phyloP scores from a whole-genome alignment of 2,797 vertebrate species.

The Liparis tanakae region DNA sequence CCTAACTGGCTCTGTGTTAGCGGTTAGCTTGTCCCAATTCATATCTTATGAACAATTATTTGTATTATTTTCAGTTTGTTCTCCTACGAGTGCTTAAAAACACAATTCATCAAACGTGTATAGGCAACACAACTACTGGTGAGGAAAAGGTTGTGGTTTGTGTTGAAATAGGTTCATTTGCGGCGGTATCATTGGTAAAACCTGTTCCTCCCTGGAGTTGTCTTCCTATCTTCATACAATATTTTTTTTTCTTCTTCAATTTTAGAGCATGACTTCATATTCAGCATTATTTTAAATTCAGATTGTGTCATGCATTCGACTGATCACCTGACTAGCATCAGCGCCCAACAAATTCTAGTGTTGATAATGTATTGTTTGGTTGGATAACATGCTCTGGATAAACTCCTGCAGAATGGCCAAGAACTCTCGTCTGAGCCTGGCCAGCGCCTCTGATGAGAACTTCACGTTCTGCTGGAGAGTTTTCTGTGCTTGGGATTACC shows the following conservation, averaged over 20 bases:
- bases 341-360: neutral
- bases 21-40: too few relatives aligned
- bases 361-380: neutral
- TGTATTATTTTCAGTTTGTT: too few relatives aligned
- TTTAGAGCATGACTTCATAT: too few relatives aligned
- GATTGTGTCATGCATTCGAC: neutral
- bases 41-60: too few relatives aligned
- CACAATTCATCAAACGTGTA: neutral
- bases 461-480: constrained; percentile 99
- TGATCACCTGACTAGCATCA: neutral
- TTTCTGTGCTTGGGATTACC: constrained; percentile 98
- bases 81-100: too few relatives aligned
- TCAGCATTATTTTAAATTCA: neutral
- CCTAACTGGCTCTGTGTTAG: neutral
- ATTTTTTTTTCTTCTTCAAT: neutral
- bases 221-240: neutral
- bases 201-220: neutral
- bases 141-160: neutral
- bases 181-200: neutral
- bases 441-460: constrained; percentile 94
- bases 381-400: neutral
- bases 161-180: neutral
- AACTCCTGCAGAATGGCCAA: constrained; percentile 90
- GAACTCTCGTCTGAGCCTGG: constrained; percentile 94
- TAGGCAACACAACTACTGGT: neutral